These are phyloP conservation scores for Aphelenchoides bicaudatus DNA, from an alignment of 2,888 invertebrate genomes.

Conservation along the genomic window DNA sequence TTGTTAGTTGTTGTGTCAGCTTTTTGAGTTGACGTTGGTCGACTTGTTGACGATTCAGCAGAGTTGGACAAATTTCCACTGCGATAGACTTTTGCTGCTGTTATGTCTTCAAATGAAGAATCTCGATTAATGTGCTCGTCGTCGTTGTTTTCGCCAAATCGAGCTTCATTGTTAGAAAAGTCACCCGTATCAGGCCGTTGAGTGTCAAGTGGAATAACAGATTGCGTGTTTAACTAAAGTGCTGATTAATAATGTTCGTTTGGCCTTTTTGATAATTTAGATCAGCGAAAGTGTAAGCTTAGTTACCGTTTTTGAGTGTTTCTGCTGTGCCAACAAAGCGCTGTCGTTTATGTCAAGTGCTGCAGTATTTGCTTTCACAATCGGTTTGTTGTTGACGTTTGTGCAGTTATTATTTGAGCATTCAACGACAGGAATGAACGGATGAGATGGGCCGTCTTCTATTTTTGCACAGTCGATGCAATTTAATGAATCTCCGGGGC, in stretches of 20 bases:
- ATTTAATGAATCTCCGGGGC: conserved; percentile 27
- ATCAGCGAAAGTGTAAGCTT: background rate
- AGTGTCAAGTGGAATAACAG: conserved; percentile 17
- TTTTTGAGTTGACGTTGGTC: conserved; percentile 22
- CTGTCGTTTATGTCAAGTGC: background rate
- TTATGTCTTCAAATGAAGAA: background rate
- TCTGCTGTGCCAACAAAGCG: conserved; percentile 19
- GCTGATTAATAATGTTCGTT: too few relatives aligned
- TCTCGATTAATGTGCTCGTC: background rate
- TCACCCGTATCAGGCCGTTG: too few relatives aligned
- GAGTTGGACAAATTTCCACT: background rate
- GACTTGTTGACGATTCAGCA: conserved; percentile 3
- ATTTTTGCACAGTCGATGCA: conserved; percentile 45
- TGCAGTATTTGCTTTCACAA: background rate
- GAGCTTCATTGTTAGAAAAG: too few relatives aligned
- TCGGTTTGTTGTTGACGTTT: conserved; percentile 4
- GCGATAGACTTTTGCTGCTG: background rate
- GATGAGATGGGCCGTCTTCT: conserved; percentile 27
- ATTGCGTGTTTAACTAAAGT: conserved; percentile 15
- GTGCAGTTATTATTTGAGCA: conserved; percentile 22
- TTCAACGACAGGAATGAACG: conserved; percentile 12
- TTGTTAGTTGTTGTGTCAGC: background rate
- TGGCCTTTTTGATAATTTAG: too few relatives aligned
- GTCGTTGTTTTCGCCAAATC: background rate
- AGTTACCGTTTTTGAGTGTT: conserved; percentile 26